Base-by-base conservation (phyloP, 2,888 invertebrate genomes). In the Strigamia maritima region DNA sequence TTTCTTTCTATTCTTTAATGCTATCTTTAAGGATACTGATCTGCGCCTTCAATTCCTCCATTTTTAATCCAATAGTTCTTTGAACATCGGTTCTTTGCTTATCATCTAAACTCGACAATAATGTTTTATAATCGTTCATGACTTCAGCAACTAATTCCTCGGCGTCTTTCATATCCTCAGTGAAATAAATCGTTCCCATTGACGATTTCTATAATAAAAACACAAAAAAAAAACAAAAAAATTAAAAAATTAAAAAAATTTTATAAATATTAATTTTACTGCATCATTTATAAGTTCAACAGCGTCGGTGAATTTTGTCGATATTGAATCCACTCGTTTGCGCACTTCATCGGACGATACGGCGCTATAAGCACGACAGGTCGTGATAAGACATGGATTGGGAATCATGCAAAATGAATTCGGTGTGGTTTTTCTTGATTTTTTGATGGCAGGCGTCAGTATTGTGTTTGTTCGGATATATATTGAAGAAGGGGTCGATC, bases 141-240 rank as follows among this genome's bases (percentile, higher is more conserved):
- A 84, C 84, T 65, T 82, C 82, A 31, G 80, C 79, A 2, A 85
- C 84, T 38, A 83, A 83, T 19, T 82, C 80, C 79, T 83, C 83
- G 12, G 84, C 85, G 65, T 85, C 85, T 78, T 82, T 81, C 82
- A 85, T 82, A 78, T 85, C 85, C 12, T 84, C 84, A 38, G 83
- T 83, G 79, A 85, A 85, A 81, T 85, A 85, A 8, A 84, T 83
- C 7, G 84, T 85, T 8, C 84, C 85, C 75, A 82, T 44, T 4
- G 82, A 82, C 16, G 79, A 78, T 74, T 83, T 81, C 85, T 85
- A 81, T 82, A 76, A 75, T 28, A 26, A 12, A 28, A n/a, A 26
- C 4, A 75, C 4, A 74, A 74, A 22, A 19, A 74, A 74, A 19
- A 74, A 75, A 54, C 76, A 81, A 38, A 76, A 65, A 31, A 79